Conservation (phyloP, 2,888 invertebrate genomes). For the Neelides folsomi region DNA sequence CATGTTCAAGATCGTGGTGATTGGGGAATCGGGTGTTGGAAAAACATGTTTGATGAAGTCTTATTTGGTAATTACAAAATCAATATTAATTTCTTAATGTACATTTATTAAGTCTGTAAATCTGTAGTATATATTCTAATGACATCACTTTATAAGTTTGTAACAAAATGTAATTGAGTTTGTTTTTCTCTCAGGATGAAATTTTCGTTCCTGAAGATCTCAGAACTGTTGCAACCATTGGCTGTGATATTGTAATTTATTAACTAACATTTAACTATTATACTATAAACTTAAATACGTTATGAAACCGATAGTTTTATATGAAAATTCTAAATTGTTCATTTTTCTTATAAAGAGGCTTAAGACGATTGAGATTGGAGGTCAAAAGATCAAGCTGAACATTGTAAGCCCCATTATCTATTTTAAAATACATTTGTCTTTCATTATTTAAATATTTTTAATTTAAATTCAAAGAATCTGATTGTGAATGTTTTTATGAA, state of each 20-base stretch:
- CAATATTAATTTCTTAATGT: no score
- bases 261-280: no score
- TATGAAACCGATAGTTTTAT: no score
- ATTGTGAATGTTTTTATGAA: no score
- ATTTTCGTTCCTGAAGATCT: slow-evolving; percentile 14
- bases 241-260: slow-evolving; percentile 13
- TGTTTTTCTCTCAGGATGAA: slow-evolving; percentile 18
- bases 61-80: slow-evolving; percentile 45
- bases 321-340: not conserved
- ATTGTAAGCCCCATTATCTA: slow-evolving; percentile 15
- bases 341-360: slow-evolving; percentile 18
- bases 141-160: no score
- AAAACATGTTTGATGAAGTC: slow-evolving; percentile 91
- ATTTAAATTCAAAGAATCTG: no score
- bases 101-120: no score
- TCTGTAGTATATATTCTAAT: no score
- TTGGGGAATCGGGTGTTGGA: slow-evolving; percentile 88
- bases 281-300: no score
- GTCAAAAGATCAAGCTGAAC: slow-evolving; percentile 24
- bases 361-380: slow-evolving; percentile 25
- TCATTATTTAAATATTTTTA: no score
- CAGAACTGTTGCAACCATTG: slow-evolving; percentile 10
- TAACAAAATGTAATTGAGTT: no score
- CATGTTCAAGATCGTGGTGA: slow-evolving; percentile 45
- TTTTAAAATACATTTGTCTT: not conserved